Evolutionary conservation across 2,888 invertebrate genomes (phyloP).

Genomic region (Icerya purchasi): DNA sequence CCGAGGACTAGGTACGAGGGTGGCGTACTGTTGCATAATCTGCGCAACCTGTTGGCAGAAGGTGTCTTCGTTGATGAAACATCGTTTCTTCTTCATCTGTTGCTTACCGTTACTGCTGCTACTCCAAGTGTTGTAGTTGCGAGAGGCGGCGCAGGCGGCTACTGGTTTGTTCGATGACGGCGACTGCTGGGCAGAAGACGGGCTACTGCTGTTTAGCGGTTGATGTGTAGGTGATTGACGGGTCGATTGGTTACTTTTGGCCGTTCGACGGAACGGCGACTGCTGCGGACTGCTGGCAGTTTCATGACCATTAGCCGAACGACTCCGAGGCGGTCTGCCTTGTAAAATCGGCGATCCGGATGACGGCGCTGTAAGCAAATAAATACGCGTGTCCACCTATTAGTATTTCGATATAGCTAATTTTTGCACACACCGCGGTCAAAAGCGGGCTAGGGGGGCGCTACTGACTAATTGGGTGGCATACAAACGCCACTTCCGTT

Average conservation of each 20-base stretch:
- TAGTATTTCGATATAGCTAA: too few relatives aligned
- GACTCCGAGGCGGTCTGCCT: constrained; percentile 15
- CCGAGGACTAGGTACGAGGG: constrained; percentile 27
- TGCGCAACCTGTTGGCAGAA: constrained; percentile 19
- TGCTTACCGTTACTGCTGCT: constrained; percentile 9
- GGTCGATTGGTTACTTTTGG: constrained; percentile 16
- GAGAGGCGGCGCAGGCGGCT: constrained; percentile 7
- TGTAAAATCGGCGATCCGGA: constrained; percentile 12
- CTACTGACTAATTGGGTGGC: too few relatives aligned
- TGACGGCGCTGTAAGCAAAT: too few relatives aligned
- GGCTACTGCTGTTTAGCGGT: neutral
- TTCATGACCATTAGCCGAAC: constrained; percentile 17
- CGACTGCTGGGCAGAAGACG: neutral
- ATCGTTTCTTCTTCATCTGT: constrained; percentile 15
- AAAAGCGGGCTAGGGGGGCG: too few relatives aligned
- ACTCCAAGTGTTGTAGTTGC: constrained; percentile 17
- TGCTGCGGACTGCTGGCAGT: constrained; percentile 15
- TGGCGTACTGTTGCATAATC: constrained; percentile 19
- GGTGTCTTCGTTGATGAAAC: constrained; percentile 16
- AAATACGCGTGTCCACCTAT: too few relatives aligned
- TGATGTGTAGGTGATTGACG: constrained; percentile 14
- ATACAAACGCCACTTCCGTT: too few relatives aligned
- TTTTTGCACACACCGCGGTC: too few relatives aligned
- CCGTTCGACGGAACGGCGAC: constrained; percentile 17
- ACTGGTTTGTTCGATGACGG: neutral